Evolutionary conservation across 2,797 vertebrate species (phyloP).

Genomic region (Schizopygopsis malacanthus): DNA sequence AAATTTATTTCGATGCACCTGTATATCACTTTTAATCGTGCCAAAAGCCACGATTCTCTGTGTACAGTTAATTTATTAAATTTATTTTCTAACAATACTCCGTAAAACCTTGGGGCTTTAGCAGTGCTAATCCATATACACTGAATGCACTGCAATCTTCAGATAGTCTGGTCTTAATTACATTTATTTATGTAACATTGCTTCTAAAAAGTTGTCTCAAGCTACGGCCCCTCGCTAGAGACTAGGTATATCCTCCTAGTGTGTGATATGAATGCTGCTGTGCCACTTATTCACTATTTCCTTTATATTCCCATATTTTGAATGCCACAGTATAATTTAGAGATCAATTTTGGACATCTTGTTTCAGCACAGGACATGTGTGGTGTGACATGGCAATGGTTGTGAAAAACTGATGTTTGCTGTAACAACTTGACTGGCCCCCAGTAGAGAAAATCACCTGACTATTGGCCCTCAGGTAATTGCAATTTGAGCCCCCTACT

Average conservation of each 20-base stretch:
- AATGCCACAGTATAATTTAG: background rate
- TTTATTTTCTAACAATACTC: background rate
- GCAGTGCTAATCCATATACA: background rate
- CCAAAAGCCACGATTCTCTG: background rate
- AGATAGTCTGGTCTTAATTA: no score
- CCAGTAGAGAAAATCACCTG: background rate
- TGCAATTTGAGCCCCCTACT: background rate
- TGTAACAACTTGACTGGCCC: background rate
- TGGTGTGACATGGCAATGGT: background rate
- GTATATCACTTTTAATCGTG: background rate
- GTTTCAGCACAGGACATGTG: background rate
- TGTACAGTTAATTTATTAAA: no score
- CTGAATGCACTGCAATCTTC: background rate
- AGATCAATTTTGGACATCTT: background rate
- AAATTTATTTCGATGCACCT: no score
- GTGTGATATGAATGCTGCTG: background rate
- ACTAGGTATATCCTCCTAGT: background rate
- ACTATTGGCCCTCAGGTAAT: background rate
- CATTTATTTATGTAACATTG: background rate
- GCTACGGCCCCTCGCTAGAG: background rate
- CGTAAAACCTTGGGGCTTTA: background rate
- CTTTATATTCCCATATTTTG: background rate
- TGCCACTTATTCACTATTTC: background rate
- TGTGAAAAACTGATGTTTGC: background rate
- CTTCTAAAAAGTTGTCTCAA: background rate